phyloP scores from a whole-genome alignment of 2,888 invertebrate genomes.

The Eupithecia centaureata region DNA sequence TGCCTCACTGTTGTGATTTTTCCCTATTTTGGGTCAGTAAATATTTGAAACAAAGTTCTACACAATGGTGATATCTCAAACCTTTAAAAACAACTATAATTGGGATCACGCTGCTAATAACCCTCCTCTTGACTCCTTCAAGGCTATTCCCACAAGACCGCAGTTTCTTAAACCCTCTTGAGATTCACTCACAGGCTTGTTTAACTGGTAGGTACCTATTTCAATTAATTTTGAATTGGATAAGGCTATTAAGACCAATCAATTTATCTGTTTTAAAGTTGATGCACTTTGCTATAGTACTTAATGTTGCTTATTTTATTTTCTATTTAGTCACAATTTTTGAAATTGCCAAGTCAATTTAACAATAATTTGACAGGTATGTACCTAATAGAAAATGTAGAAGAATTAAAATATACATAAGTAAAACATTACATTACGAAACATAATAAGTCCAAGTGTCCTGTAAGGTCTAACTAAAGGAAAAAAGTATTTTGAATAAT shows the following conservation, averaged over 20 bases:
- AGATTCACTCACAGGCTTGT: neutral
- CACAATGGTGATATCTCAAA: neutral
- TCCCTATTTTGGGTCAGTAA: neutral
- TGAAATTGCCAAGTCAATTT: neutral
- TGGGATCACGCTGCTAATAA: neutral
- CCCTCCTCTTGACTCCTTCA: neutral
- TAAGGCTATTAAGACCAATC: neutral
- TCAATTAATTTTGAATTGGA: neutral
- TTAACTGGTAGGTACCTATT: neutral
- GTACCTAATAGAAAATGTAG: no score
- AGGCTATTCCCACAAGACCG: neutral
- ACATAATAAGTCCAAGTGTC: no score
- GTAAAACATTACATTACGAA: no score
- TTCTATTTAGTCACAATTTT: no score
- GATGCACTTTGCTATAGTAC: neutral
- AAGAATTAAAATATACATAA: no score
- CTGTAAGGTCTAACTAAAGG: no score
- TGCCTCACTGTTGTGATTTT: neutral
- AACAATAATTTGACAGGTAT: neutral
- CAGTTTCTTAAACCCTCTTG: neutral
- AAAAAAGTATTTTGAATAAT: no score
- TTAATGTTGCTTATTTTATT: neutral
- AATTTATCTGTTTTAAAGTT: neutral
- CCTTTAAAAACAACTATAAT: neutral
- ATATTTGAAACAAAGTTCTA: neutral